Conservation (phyloP, 2,888 invertebrate genomes). For the Rhagophthalmus giganteus region DNA sequence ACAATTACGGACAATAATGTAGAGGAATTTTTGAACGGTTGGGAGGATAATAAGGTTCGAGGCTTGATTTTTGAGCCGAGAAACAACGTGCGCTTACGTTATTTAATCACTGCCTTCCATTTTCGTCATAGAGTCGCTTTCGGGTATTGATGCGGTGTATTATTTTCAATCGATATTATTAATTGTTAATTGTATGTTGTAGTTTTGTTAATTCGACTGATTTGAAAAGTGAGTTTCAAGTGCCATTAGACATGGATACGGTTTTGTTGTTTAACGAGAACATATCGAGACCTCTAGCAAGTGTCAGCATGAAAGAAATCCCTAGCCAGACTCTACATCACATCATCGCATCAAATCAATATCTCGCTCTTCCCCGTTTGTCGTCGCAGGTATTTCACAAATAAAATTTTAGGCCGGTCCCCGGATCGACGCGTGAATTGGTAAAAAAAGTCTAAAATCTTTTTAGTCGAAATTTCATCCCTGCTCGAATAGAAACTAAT, state of each 20-base stretch:
- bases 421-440: too few species aligned
- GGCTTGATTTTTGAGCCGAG: conserved; percentile 85
- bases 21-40: conserved; percentile 80
- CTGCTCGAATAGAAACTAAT: too few species aligned
- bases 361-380: conserved; percentile 82
- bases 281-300: conserved; percentile 76
- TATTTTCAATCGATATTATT: background rate
- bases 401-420: too few species aligned
- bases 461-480: too few species aligned
- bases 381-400: conserved; percentile 80
- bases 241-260: conserved; percentile 74
- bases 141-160: conserved; percentile 74
- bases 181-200: background rate
- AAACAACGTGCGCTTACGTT: conserved; percentile 76
- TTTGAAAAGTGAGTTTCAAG: conserved; percentile 70
- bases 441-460: too few species aligned
- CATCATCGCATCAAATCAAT: conserved; percentile 86
- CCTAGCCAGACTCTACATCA: conserved; percentile 85
- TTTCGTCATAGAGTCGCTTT: conserved; percentile 85
- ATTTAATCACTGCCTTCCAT: conserved; percentile 85
- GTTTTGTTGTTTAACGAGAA: conserved; percentile 91
- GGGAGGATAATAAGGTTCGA: conserved; percentile 90
- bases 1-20: conserved; percentile 72
- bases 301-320: conserved; percentile 87
- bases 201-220: conserved; percentile 72